Conservation (phyloP, 2,797 vertebrate genomes). For the Galago senegalensis region DNA sequence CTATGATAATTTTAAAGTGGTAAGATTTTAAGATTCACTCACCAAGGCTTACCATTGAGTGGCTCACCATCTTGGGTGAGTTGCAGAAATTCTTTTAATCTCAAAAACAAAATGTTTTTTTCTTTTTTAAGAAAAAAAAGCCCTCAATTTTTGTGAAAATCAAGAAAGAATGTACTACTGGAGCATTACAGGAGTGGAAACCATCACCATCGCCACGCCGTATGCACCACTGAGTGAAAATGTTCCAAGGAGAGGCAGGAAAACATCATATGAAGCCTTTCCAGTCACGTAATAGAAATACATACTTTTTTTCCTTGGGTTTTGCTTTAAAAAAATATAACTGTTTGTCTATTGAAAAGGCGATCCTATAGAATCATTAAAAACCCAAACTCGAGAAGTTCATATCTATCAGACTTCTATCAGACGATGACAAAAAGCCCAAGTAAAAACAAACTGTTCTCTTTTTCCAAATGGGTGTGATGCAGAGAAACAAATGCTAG, state of each 20-base stretch:
- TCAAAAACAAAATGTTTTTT: background rate
- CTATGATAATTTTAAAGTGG: background rate
- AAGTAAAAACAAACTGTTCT: background rate
- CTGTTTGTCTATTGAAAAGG: background rate
- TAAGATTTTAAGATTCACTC: background rate
- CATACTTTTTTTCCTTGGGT: background rate
- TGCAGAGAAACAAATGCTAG: background rate
- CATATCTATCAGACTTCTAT: background rate
- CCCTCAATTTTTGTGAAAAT: background rate
- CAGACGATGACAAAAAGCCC: background rate
- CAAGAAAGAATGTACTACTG: background rate
- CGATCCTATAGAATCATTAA: background rate
- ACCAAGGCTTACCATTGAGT: background rate
- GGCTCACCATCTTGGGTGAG: background rate
- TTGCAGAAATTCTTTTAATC: background rate
- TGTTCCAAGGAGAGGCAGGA: background rate
- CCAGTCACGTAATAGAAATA: background rate
- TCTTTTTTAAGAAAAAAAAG: background rate
- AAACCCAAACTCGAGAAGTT: background rate
- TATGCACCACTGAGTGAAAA: background rate
- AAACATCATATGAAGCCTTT: background rate
- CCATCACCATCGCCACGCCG: accelerated
- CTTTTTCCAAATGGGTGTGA: background rate
- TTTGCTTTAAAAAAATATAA: background rate
- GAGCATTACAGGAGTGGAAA: background rate